A percentile compares a stretch with the other conserved stretches of the same genome.
These are phyloP conservation scores for Agapornis canus DNA, from an alignment of 2,797 vertebrate species.

Conservation along the genomic window DNA sequence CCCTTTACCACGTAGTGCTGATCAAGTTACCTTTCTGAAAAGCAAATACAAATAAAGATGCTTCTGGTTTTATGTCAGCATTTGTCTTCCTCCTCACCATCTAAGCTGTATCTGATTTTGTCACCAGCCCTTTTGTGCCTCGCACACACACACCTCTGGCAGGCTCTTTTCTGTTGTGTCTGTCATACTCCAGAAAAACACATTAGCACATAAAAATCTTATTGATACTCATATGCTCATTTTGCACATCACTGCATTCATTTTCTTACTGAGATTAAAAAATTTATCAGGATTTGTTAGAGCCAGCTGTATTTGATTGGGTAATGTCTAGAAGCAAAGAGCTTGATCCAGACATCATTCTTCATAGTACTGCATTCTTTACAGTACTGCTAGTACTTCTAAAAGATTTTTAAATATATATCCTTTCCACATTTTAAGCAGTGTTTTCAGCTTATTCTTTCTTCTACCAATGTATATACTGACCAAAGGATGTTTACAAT, in stretches of 20 bases:
- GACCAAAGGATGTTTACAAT: background rate
- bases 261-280: conserved; percentile 10
- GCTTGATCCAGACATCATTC: background rate
- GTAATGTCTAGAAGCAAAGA: conserved; percentile 6
- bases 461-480: background rate
- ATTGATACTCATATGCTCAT: background rate
- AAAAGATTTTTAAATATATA: background rate
- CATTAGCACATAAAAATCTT: background rate
- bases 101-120: background rate
- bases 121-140: background rate
- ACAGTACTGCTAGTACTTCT: background rate
- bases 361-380: background rate
- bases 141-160: background rate
- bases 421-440: background rate
- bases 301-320: background rate
- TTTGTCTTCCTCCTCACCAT: background rate
- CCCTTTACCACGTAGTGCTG: background rate
- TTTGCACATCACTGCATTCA: background rate
- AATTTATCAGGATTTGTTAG: conserved; percentile 25
- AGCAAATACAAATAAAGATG: background rate
- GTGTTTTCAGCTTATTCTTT: background rate
- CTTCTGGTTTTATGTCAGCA: background rate
- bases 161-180: background rate
- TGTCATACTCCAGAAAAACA: background rate
- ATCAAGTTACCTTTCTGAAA: background rate